Percentiles rank a stretch among this genome's conserved stretches.
phyloP scores from a whole-genome alignment of 2,113 vertebrate genomes.

The Trogon melanurus region DNA sequence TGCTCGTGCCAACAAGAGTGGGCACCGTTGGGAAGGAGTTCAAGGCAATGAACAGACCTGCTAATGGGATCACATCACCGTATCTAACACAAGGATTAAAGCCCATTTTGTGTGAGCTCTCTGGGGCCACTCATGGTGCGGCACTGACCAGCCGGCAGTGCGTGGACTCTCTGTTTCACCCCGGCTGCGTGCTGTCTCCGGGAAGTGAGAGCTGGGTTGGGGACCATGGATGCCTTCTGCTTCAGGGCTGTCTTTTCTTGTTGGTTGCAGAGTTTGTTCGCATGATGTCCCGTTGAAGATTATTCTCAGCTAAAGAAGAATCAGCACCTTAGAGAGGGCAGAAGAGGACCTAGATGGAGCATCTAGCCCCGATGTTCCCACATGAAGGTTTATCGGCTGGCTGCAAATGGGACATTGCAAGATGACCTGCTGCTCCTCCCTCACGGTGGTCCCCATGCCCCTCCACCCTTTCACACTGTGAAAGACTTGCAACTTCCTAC shows the following conservation, averaged over 20 bases:
- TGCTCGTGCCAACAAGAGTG: neutral
- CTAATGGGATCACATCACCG: neutral
- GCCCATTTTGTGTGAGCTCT: neutral
- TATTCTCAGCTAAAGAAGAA: slow-evolving; percentile 34
- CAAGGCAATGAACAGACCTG: neutral
- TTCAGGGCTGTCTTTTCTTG: neutral
- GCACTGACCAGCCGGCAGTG: neutral
- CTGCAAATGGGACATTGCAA: slow-evolving; percentile 70
- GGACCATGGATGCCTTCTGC: neutral
- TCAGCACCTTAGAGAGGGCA: slow-evolving; percentile 65
- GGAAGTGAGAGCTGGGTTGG: neutral
- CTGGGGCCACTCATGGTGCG: fast-evolving
- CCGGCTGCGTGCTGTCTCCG: neutral
- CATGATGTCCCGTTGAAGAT: slow-evolving; percentile 95
- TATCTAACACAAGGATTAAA: neutral
- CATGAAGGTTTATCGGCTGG: slow-evolving; percentile 64
- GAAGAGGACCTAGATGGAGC: slow-evolving; percentile 65
- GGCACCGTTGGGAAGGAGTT: neutral
- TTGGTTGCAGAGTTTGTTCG: slow-evolving; percentile 89
- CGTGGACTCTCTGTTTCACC: neutral
- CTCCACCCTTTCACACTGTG: slow-evolving; percentile 82
- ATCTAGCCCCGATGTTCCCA: slow-evolving; percentile 64
- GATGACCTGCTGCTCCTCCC: slow-evolving; percentile 70
- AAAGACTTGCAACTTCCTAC: slow-evolving; percentile 78
- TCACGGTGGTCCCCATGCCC: slow-evolving; percentile 66